Evolutionary conservation across 2,888 invertebrate genomes (phyloP).

Genomic region (Spilarctia lutea): DNA sequence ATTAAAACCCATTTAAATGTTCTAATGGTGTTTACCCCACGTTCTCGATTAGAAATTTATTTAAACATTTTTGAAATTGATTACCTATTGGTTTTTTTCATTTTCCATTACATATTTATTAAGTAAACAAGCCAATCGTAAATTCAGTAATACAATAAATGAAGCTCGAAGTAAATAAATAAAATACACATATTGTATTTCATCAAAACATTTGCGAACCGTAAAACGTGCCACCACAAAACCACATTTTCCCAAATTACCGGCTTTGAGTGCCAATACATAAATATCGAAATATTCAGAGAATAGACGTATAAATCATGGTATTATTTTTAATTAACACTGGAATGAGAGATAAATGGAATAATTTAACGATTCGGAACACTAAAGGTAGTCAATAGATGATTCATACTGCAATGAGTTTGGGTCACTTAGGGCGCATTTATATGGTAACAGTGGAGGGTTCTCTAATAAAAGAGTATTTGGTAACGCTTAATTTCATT

Average conservation of each 20-base stretch:
- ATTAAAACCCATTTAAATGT: too few relatives aligned
- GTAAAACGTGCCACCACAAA: conserved; percentile 22
- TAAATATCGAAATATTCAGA: conserved; percentile 22
- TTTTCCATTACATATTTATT: too few relatives aligned
- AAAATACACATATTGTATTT: conserved; percentile 4
- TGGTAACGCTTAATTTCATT: neutral
- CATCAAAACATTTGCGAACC: neutral
- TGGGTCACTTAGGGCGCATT: conserved; percentile 2
- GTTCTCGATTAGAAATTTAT: too few relatives aligned
- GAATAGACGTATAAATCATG: conserved; percentile 34
- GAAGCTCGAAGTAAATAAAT: neutral
- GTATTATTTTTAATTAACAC: conserved; percentile 48
- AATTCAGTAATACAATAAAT: neutral
- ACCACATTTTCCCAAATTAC: conserved; percentile 41
- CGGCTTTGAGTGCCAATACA: conserved; percentile 35
- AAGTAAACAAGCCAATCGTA: too few relatives aligned
- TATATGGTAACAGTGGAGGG: neutral
- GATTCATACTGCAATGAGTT: conserved; percentile 9
- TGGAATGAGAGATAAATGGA: conserved; percentile 30
- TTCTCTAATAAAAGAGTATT: neutral
- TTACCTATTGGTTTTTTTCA: too few relatives aligned
- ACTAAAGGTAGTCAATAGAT: conserved; percentile 25
- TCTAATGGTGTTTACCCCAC: too few relatives aligned
- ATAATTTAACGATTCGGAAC: conserved; percentile 43
- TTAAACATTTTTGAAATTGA: too few relatives aligned